Evolutionary conservation across 2,888 invertebrate genomes (phyloP), one percentile per base, ranked within the genome.

Genomic region (Nyleta sp.): DNA sequence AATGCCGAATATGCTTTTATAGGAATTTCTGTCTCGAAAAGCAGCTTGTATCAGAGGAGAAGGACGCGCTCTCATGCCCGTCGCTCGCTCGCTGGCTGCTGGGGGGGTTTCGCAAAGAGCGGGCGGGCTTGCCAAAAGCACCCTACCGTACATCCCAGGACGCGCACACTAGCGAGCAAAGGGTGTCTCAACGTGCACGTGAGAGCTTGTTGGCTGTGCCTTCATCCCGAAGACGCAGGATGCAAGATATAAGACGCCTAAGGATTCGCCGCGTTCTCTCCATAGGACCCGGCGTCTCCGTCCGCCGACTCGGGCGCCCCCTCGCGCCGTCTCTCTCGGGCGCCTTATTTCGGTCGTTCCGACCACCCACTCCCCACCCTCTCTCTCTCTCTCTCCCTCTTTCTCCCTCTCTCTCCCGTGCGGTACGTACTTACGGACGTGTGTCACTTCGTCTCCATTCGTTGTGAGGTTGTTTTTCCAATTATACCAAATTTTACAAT

Each of bases 61-160:
- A 82, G 82, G 81, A 80, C 75, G 87, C 24, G 24, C 24, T n/a
- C 81, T 86, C 85, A 83, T 82, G 82, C 80, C 81, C 82, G 82
- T n/a, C n/a, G n/a, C n/a, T 85, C 84, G 83, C 85, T 86, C 80
- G 79, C 59, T 75, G 78, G 81, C 55, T 72, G 82, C 33, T 62
- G 82, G 84, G 84, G 84, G 84, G 86, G 86, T 85, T 85, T 84
- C 80, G 81, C 84, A 82, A 78, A 82, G 86, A 81, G 83, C 83
- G 86, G 85, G 84, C 83, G 87, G 84, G 84, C 85, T 87, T 88
- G 88, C 87, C 87, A 89, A 89, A 90, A 89, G 85, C 88, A 90
- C 84, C 87, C 85, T 83, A 80, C 81, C 84, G 85, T 88, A 86
- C 84, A 87, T 87, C 84, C 86, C 83, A 78, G 80, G 82, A 84